A percentile compares a stretch with the other conserved stretches of the same genome.
phyloP scores from a whole-genome alignment of 2,888 invertebrate genomes.

The Drosophila colorata region DNA sequence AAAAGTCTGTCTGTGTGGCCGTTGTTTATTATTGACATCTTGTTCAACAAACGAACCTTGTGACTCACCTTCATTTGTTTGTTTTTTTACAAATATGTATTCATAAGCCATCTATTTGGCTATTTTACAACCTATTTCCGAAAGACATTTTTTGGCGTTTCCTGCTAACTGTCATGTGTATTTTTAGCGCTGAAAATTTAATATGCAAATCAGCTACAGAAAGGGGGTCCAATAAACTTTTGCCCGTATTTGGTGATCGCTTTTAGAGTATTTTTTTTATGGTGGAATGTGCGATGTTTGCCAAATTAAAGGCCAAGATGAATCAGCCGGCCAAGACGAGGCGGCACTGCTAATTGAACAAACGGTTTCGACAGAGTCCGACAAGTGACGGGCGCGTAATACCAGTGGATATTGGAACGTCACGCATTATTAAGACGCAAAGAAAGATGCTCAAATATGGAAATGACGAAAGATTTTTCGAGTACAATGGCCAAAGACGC shows the following conservation, averaged over 20 bases:
- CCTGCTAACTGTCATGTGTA: conserved; percentile 47
- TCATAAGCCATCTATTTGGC: conserved; percentile 20
- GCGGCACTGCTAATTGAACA: conserved; percentile 43
- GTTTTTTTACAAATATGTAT: conserved; percentile 21
- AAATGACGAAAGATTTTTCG: conserved; percentile 42
- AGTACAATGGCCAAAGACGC: conserved; percentile 1
- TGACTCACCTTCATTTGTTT: conserved; percentile 27
- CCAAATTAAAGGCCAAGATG: conserved; percentile 57
- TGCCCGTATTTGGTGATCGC: conserved; percentile 62
- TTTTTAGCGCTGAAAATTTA: conserved; percentile 39
- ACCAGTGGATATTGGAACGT: conserved; percentile 40
- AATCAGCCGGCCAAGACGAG: conserved; percentile 48
- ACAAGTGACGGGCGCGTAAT: conserved; percentile 55
- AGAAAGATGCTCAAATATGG: conserved; percentile 56
- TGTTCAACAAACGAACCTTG: neutral
- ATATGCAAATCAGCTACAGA: conserved; percentile 44
- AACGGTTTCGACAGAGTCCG: conserved; percentile 47
- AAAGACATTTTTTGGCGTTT: conserved; percentile 35
- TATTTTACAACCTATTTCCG: conserved; percentile 43
- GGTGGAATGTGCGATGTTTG: conserved; percentile 70
- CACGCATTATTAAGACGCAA: conserved; percentile 21
- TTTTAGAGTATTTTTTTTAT: conserved; percentile 48
- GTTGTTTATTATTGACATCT: conserved; percentile 4
- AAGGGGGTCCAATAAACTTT: conserved; percentile 55
- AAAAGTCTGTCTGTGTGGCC: neutral